Conservation (phyloP, 2,113 vertebrate genomes). For the Apodemus sylvaticus region DNA sequence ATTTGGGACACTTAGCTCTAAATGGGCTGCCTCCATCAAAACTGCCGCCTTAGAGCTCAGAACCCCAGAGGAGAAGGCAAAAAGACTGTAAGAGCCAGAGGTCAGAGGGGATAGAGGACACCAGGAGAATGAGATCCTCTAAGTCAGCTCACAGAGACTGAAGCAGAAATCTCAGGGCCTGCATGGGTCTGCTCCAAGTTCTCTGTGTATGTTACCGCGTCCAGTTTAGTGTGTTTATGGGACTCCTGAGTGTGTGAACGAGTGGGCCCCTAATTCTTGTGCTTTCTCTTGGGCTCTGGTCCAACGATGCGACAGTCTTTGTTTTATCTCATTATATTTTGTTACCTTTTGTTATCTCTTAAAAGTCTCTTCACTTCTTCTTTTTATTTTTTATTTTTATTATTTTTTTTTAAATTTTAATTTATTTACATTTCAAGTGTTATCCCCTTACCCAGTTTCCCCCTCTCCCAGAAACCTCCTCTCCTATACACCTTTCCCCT, state of each 20-base stretch:
- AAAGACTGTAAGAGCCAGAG: background rate
- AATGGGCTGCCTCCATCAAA: background rate
- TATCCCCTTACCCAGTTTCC: too few relatives aligned
- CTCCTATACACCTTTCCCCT: too few relatives aligned
- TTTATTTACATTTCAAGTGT: too few relatives aligned
- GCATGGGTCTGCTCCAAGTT: background rate
- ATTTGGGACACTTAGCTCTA: background rate
- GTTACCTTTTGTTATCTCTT: background rate
- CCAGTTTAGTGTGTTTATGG: background rate
- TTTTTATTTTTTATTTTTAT: too few relatives aligned
- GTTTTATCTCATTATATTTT: background rate
- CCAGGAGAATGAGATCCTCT: background rate
- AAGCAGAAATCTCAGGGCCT: background rate
- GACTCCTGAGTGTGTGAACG: background rate
- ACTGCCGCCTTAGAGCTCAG: background rate
- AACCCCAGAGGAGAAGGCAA: background rate
- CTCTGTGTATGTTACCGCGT: background rate
- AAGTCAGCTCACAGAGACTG: background rate
- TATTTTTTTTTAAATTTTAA: too few relatives aligned
- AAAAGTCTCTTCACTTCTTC: background rate
- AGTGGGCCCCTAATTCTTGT: background rate
- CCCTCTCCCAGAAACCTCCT: too few relatives aligned
- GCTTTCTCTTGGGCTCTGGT: background rate
- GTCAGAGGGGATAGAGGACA: background rate
- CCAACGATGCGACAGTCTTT: background rate